These are phyloP conservation scores for Conus ventricosus DNA, from an alignment of 1,140 invertebrate genomes.

Conservation along the genomic window DNA sequence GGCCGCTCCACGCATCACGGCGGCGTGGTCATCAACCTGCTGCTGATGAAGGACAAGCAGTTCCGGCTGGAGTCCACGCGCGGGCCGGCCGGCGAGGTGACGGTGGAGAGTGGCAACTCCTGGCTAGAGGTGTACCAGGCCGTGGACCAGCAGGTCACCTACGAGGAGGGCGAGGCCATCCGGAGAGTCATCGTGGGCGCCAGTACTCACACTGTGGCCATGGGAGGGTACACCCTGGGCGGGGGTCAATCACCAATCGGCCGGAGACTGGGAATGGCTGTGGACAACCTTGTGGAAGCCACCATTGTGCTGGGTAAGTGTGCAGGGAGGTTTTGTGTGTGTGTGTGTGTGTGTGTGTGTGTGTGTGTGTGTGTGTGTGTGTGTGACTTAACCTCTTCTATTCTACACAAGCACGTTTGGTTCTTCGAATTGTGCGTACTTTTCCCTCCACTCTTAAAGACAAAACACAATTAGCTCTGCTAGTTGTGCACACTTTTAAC, in stretches of 20 bases:
- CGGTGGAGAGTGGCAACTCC: constrained; percentile 44
- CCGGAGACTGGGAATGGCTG: constrained; percentile 56
- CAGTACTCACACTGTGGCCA: constrained; percentile 52
- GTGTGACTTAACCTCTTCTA: too few relatives aligned
- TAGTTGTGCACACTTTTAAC: too few relatives aligned
- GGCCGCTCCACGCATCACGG: constrained; percentile 52
- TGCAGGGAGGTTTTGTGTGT: too few relatives aligned
- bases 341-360: background rate
- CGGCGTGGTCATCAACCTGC: constrained; percentile 47
- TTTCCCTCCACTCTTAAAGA: too few relatives aligned
- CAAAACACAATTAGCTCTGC: too few relatives aligned
- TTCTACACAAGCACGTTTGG: too few relatives aligned
- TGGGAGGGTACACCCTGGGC: constrained; percentile 58
- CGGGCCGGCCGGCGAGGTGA: constrained; percentile 44
- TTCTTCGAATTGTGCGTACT: too few relatives aligned
- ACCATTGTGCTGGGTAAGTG: constrained; percentile 52
- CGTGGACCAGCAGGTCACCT: background rate
- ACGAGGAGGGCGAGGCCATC: constrained; percentile 36
- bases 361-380: background rate
- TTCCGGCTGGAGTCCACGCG: constrained; percentile 45
- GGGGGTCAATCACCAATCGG: constrained; percentile 60
- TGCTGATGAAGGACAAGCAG: constrained; percentile 45
- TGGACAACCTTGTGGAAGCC: constrained; percentile 57
- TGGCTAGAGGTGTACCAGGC: constrained; percentile 32
- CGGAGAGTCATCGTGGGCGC: constrained; percentile 53